These are phyloP conservation scores for Osedax fenrisi DNA, from an alignment of 2,888 invertebrate genomes.

Conservation along the genomic window DNA sequence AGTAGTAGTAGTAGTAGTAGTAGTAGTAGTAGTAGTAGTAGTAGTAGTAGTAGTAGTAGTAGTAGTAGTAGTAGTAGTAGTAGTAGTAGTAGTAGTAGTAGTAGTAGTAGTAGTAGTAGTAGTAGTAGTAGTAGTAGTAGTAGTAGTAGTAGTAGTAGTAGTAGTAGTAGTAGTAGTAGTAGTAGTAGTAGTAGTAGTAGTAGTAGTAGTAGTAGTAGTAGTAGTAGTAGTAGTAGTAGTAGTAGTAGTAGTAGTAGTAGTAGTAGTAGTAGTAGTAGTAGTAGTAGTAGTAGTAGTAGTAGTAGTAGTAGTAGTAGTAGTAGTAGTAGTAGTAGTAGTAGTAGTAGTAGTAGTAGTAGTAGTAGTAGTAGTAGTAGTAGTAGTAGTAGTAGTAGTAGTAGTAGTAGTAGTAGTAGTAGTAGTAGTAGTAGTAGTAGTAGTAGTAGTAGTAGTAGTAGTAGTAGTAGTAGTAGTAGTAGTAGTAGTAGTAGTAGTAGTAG, in stretches of 20 bases:
- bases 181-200: slow-evolving; percentile 19
- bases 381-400: slow-evolving; percentile 17
- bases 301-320: slow-evolving; percentile 15
- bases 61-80: slow-evolving; percentile 13
- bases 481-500: no score
- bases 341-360: slow-evolving; percentile 19
- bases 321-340: slow-evolving; percentile 17
- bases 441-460: not conserved
- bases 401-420: slow-evolving; percentile 17
- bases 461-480: no score
- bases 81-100: slow-evolving; percentile 15
- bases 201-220: slow-evolving; percentile 10
- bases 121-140: slow-evolving; percentile 19
- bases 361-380: slow-evolving; percentile 17
- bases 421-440: slow-evolving; percentile 10
- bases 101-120: slow-evolving; percentile 17
- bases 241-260: slow-evolving; percentile 19
- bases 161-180: slow-evolving; percentile 15
- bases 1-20: slow-evolving; percentile 15
- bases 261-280: slow-evolving; percentile 11
- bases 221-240: slow-evolving; percentile 1
- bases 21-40: slow-evolving; percentile 18
- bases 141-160: slow-evolving; percentile 19
- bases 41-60: slow-evolving; percentile 13
- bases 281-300: slow-evolving; percentile 15